Percentiles rank a stretch among this genome's conserved stretches.
Evolutionary conservation across 1,140 invertebrate species (phyloP).

Genomic region (Homarus americanus): DNA sequence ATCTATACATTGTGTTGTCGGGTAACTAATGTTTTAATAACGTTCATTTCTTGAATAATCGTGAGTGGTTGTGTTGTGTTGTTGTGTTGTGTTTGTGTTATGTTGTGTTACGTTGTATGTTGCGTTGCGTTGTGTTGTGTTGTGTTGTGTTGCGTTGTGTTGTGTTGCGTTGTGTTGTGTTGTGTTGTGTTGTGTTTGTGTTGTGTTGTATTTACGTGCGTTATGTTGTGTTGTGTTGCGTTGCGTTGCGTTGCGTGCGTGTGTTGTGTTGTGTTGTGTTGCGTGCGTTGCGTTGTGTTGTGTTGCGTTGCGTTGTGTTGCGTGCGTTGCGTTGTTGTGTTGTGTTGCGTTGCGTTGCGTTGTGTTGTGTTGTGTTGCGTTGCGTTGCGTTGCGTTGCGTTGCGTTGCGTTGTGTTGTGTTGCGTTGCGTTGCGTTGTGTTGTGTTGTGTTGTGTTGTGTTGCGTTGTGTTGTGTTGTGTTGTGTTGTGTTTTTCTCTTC

Average conservation of each 20-base stretch:
- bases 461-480: neutral
- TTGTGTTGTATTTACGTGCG: neutral
- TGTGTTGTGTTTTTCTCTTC: neutral
- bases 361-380: neutral
- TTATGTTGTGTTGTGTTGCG: neutral
- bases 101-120: too few species aligned
- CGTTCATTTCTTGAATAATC: too few species aligned
- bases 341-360: neutral
- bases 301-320: neutral
- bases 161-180: neutral
- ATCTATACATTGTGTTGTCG: too few species aligned
- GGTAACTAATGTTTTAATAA: too few species aligned
- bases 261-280: neutral
- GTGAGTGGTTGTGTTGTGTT: too few species aligned
- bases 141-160: neutral
- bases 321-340: too few species aligned
- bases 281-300: neutral
- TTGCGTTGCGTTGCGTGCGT: neutral
- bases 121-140: neutral
- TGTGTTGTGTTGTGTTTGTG: too few species aligned
- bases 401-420: constrained; percentile 15
- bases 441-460: constrained; percentile 19
- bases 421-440: neutral
- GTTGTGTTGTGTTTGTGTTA: too few species aligned
- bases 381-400: constrained; percentile 1